Base-by-base conservation (phyloP, 2,113 vertebrate genomes). In the Cercopithecus mona region DNA sequence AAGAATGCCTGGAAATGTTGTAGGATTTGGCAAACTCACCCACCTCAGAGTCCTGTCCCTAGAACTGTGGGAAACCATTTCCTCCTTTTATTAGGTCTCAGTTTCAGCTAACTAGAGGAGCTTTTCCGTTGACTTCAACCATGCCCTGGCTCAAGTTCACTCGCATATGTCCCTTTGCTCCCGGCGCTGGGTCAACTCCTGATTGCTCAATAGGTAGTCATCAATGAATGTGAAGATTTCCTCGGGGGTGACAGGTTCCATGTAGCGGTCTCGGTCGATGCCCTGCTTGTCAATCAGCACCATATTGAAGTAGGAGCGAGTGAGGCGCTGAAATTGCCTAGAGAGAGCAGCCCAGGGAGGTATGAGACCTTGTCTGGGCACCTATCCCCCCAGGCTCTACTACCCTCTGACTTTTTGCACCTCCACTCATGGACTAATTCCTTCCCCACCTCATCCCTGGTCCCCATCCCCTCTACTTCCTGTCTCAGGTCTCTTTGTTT, bases 191-290 rank as follows among this genome's bases (percentile, higher is more conserved):
- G 98, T 98, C 1, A 98, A 96, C 93, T 99, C 99, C 10, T 98
- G 98, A 94, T 99, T 98, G 8, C 99, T 99, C 97, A 99, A 98
- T 97, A 99, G 97, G 98, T 99, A 99, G 48, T 98, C 99, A 88
- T 99, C 99, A 0, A 99, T 99, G 98, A 99, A 99, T 25, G 99
- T 97, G 92, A 99, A 99, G 94, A 99, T 99, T 98, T 99, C 99
- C 0, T 99, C 99, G 0, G 99, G 99, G 55, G 98, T 98, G 32
- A 99, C 83, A 0, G 99, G 99, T 72, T 97, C 92, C 92, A 99
- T 98, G 98, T 99, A 99, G 96, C 99, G 99, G 95, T 99, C 99
- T 0, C 99, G 98, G 98, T 99, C 99, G 0, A 97, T 64, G 4
- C 99, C 99, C 0, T 98, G 98, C 96, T 99, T 98, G 98, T 99